Percentiles rank a stretch among this genome's conserved stretches.
phyloP scores from a whole-genome alignment of 2,113 vertebrate genomes.

The Physeter macrocephalus region DNA sequence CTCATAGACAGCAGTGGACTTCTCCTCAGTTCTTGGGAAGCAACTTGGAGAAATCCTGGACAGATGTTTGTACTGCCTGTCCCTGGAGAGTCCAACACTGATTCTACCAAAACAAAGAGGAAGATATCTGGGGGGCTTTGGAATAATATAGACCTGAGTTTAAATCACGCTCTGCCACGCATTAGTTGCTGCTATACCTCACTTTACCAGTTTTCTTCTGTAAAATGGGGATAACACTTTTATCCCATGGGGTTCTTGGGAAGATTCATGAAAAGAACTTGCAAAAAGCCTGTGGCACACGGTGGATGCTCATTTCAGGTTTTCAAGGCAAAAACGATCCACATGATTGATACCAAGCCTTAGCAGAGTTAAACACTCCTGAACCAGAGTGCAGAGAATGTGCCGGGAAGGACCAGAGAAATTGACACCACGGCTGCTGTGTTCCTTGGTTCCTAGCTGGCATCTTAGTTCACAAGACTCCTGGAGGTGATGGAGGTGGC shows the following conservation, averaged over 20 bases:
- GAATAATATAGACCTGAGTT: neutral
- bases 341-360: neutral
- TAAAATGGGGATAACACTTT: neutral
- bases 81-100: neutral
- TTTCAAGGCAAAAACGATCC: neutral
- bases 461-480: neutral
- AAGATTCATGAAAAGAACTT: neutral
- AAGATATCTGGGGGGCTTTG: neutral
- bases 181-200: neutral
- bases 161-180: neutral
- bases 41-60: neutral
- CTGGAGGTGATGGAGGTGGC: neutral
- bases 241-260: neutral
- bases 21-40: neutral
- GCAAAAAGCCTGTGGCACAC: neutral
- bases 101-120: neutral
- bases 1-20: neutral
- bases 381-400: neutral
- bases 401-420: neutral
- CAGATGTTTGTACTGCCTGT: neutral
- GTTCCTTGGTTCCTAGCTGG: neutral
- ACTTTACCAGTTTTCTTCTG: neutral
- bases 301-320: neutral
- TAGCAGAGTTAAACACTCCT: neutral
- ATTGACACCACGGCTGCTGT: accelerated